Base-by-base conservation (phyloP, 2,113 vertebrate genomes). In the Catagonus wagneri region DNA sequence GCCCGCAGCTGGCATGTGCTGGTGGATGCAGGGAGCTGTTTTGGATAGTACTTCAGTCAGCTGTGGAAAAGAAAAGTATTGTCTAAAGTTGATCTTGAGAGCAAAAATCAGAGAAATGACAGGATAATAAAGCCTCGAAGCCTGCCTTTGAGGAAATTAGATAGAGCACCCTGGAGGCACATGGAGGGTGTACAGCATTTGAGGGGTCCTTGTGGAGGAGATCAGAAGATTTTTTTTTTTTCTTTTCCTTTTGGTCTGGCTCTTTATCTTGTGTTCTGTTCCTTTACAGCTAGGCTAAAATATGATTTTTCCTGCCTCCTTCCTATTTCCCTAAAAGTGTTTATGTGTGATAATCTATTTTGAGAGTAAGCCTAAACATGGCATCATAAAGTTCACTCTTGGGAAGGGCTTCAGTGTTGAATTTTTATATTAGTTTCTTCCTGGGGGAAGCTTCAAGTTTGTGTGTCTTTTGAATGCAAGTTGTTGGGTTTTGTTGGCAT, bases 51-150 rank as follows among this genome's bases (percentile, higher is more conserved):
- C 11, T 80, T 79, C 60, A 65, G n/a, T 63, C 44, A 89, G 63
- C 32, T 27, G 80, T 11, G 32, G 65, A 87, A 80, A 72, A 79
- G 22, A 11, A 92, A 71, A 71, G 52, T 54, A 93, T 15, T 71
- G 54, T 66, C 44, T 81, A 10, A 87, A 81, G 60, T 93, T 89
- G 71, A 83, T 83, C 23, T 34, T 76, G 52, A 83, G 29, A 95
- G 19, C 87, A 93, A 78, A 86, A 68, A 32, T 92, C 66, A 61
- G 63, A 91, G 16, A 83, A 94, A 65, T 79, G 65, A 54, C 56
- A 86, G 56, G 85, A 50, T n/a, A 79, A 72, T 29, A 65, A 65
- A 75, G 19, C 7, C 20, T 84, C 74, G 65, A 79, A 92, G 17
- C 5, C 22, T 68, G 50, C 2, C 44, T 76, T 90, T 86, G 56